Evolutionary conservation across 2,113 vertebrate genomes (phyloP), one percentile per base, ranked within the genome.

Genomic region (Paradisaea rubra): DNA sequence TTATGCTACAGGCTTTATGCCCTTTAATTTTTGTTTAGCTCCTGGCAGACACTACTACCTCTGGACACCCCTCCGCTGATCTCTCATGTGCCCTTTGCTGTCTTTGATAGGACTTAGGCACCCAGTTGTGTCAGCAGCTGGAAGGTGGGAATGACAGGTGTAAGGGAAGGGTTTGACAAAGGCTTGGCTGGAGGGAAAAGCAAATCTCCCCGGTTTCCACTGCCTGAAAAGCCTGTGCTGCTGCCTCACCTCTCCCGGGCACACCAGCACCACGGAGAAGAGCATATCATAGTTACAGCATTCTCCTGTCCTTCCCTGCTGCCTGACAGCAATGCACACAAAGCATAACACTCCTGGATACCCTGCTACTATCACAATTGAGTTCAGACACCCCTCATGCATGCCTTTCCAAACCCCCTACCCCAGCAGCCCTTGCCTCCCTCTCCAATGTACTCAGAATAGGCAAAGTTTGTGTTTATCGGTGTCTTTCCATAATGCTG

Each of bases 171-270:
- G 1, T 76, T 74, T 85, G 28, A 23, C 53, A 85, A 87, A 89
- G 60, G 8, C 52, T n/a, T 50, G 4, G 6, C 4, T 12, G 15
- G 4, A 2, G 17, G 1, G 5, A 10, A 6, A 35, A 63, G 14
- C 17, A 82, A 57, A 82, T 72, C 6, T 65, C 17, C 5, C 42
- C 2, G 1, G 4, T 15, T 88, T 16, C 11, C 23, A 30, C 12
- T 53, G 25, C n/a, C 83, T 27, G 8, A n/a, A 39, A 2, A 15
- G 23, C 6, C 24, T 41, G 2, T n/a, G 31, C 31, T 76, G n/a
- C 15, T 71, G 9, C 4, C 61, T 53, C 49, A 56, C 20, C 13
- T 72, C 39, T 83, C 27, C 30, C 9, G 3, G 33, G 5, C 2
- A 42, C 0, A 0, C 3, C 17, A 30, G 18, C 16, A 39, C 8